Conservation (phyloP, 1,140 invertebrate genomes). For the Caenorhabditis briggsae region DNA sequence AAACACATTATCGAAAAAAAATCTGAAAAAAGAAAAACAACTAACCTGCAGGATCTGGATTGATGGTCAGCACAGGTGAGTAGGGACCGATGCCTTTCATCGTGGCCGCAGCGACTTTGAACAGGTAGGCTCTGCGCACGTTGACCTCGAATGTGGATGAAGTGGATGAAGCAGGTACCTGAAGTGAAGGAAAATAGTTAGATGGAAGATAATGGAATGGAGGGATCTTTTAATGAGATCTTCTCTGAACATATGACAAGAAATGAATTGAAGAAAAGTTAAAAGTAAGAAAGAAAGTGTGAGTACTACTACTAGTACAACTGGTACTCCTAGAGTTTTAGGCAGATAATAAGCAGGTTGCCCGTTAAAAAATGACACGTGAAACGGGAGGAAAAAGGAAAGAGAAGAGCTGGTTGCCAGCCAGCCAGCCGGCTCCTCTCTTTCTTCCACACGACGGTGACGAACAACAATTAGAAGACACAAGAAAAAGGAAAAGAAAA, state of each 20-base stretch:
- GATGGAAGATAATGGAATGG: not conserved
- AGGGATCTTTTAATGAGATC: not conserved
- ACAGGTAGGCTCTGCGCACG: constrained; percentile 69
- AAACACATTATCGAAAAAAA: not conserved
- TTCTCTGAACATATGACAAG: not conserved
- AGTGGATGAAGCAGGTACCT: constrained; percentile 29
- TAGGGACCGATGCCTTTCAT: constrained; percentile 75
- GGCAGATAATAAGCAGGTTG: constrained; percentile 15
- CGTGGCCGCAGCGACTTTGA: constrained; percentile 75
- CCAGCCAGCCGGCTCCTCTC: not conserved
- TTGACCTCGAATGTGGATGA: constrained; percentile 69
- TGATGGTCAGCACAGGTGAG: constrained; percentile 70
- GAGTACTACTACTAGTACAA: not conserved
- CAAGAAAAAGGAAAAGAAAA: constrained; percentile 9
- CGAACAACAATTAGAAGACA: constrained; percentile 51
- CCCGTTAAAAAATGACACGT: not conserved
- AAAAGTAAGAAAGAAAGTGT: not conserved
- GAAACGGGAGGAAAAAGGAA: not conserved
- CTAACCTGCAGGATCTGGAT: constrained; percentile 68
- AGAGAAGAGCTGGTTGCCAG: constrained; percentile 21
- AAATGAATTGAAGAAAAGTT: not conserved
- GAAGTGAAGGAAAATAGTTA: not conserved
- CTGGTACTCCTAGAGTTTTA: not conserved
- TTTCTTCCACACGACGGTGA: not conserved
- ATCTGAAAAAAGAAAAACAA: constrained; percentile 25